Evolutionary conservation across 2,888 invertebrate genomes (phyloP), one percentile per base, ranked within the genome.

Genomic region (Acanthoscelides obtectus): DNA sequence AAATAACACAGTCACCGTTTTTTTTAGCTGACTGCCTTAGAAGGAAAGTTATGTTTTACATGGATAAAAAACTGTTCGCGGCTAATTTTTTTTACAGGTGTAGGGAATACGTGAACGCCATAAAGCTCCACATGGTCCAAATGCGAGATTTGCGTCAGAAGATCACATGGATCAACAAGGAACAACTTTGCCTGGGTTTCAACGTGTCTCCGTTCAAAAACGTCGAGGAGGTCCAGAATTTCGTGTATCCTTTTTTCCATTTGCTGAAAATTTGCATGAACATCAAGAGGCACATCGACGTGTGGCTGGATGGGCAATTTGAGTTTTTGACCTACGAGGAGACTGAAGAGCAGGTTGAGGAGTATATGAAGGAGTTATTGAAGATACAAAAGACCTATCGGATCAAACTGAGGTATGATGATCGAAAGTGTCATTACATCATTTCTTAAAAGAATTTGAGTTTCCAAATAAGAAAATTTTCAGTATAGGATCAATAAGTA

Each of bases 271-370:
- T 89, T 8, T 90, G 91, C 72, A 87, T 89, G 75, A 88, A 89
- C 81, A 96, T 97, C 94, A 90, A 92, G 83, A 89, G 94, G 69
- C 92, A 93, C 79, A 92, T 92, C 80, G 92, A 91, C 78, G 93
- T 95, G 8, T 98, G 97, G 95, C 91, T 96, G 89, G 95, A 97
- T 83, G 98, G 98, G 0, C 92, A 94, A 0, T 98, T 98, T 84
- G 93, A 95, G 83, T 94, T 94, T 81, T 87, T 97, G 75, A 91
- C 94, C 79, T 91, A 93, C 4, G 87, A 90, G 71, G 87, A 89
- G 77, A 93, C 97, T 70, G 97, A 97, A 84, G 87, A 86, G 71
- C 92, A 92, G 75, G 92, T 95, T 0, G 95, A 94, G 69, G 93
- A 93, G 79, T 94, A 91, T 80, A 90, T 91, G 71, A 92, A 94